phyloP scores from a whole-genome alignment of 1,140 invertebrate species.

The Camponotus floridanus region DNA sequence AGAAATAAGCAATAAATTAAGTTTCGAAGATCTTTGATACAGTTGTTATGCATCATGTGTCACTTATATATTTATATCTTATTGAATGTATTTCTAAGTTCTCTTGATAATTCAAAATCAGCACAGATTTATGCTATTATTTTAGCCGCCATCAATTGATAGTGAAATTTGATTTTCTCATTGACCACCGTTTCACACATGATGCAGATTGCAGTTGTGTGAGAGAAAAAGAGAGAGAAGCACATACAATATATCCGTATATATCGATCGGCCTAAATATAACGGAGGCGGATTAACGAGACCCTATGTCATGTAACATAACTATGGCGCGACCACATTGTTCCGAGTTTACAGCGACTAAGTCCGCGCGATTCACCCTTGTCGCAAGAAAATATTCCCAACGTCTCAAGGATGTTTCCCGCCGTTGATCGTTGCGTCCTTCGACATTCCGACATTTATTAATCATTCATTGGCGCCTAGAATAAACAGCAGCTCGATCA shows the following conservation, averaged over 20 bases:
- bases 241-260: conserved; percentile 64
- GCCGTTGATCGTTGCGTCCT: not conserved
- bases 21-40: not conserved
- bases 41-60: not conserved
- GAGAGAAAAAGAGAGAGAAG: not conserved
- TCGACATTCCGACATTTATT: conserved; percentile 35
- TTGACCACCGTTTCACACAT: not conserved
- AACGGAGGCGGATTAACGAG: conserved; percentile 72
- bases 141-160: not conserved
- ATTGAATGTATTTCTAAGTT: not conserved
- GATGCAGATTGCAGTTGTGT: not conserved
- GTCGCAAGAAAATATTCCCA: conserved; percentile 13
- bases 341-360: conserved; percentile 48
- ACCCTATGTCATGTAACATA: conserved; percentile 63
- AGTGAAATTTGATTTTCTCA: conserved; percentile 18
- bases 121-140: conserved; percentile 6
- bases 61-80: not conserved
- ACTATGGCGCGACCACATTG: conserved; percentile 71
- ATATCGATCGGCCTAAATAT: conserved; percentile 77
- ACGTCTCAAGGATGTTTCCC: conserved; percentile 40
- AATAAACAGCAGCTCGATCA: conserved; percentile 43
- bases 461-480: conserved; percentile 48
- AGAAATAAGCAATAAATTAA: not conserved
- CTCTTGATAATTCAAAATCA: not conserved
- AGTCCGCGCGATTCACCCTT: not conserved